Evolutionary conservation across 2,888 invertebrate species (phyloP).

Genomic region (Catonia carolina): DNA sequence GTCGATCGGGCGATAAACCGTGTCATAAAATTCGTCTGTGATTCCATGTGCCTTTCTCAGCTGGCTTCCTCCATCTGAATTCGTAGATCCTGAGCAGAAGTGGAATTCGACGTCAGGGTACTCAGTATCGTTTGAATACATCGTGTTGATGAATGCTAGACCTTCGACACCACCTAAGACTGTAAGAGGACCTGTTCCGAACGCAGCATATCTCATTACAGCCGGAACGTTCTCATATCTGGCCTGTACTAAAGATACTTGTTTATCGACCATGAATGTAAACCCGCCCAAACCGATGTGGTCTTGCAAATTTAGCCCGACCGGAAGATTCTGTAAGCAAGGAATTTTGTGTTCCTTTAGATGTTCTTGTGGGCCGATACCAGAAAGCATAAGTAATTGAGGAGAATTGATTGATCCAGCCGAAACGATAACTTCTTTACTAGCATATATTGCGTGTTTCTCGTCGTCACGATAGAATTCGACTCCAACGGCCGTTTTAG

Average conservation of each 20-base stretch:
- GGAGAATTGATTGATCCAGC: slow-evolving; percentile 75
- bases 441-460: slow-evolving; percentile 47
- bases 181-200: slow-evolving; percentile 38
- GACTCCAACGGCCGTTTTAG: slow-evolving; percentile 50
- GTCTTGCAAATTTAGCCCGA: slow-evolving; percentile 52
- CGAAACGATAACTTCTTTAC: slow-evolving; percentile 63
- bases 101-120: slow-evolving; percentile 37
- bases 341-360: slow-evolving; percentile 48
- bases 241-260: not conserved
- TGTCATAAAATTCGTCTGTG: slow-evolving; percentile 36
- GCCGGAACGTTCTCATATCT: slow-evolving; percentile 8
- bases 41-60: slow-evolving; percentile 27
- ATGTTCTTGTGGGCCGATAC: slow-evolving; percentile 56
- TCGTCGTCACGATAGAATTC: slow-evolving; percentile 46
- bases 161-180: slow-evolving; percentile 44
- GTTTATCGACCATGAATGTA: slow-evolving; percentile 24
- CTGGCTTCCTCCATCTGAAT: slow-evolving; percentile 32
- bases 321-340: slow-evolving; percentile 50
- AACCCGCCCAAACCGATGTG: slow-evolving; percentile 26
- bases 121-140: slow-evolving; percentile 39
- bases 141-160: slow-evolving; percentile 43
- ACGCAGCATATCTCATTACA: slow-evolving; percentile 12
- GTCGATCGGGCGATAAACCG: slow-evolving; percentile 32
- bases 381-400: slow-evolving; percentile 76
- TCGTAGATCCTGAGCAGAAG: slow-evolving; percentile 30